Evolutionary conservation across 2,113 vertebrate genomes (phyloP).

Genomic region (Gnathonemus longibarbis): DNA sequence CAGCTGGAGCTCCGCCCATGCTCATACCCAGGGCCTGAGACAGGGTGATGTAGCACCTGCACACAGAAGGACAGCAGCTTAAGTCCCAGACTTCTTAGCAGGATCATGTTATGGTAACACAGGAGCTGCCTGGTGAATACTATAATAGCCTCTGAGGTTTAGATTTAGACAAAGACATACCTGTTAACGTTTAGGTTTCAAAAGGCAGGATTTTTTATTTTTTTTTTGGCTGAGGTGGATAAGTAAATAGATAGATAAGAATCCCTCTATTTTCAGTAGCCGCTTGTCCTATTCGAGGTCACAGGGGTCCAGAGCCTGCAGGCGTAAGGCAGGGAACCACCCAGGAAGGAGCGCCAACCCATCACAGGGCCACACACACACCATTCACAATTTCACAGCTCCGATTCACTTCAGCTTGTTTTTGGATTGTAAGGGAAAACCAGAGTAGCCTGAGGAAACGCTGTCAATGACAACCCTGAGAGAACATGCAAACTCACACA

Average conservation of each 20-base stretch:
- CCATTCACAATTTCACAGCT: neutral
- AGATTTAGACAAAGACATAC: neutral
- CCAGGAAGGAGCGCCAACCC: neutral
- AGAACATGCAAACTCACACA: neutral
- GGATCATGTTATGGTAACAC: neutral
- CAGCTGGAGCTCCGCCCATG: slow-evolving; percentile 80
- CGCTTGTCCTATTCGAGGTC: neutral
- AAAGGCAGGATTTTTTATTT: neutral
- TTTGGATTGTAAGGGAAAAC: neutral
- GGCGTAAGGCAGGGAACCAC: neutral
- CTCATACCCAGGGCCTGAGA: slow-evolving; percentile 79
- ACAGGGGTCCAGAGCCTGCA: neutral
- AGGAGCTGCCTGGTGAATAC: neutral
- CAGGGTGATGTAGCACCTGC: slow-evolving; percentile 81
- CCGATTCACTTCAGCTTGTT: neutral
- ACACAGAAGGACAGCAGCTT: slow-evolving; percentile 20
- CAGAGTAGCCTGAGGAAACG: neutral
- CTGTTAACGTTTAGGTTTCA: neutral
- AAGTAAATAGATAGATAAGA: neutral
- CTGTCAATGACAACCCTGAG: neutral
- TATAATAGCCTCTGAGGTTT: neutral
- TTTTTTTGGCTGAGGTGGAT: neutral
- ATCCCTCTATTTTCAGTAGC: neutral
- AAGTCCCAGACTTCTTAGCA: neutral
- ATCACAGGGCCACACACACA: neutral